Evolutionary conservation across 2,113 vertebrate species (phyloP), one percentile per base, ranked within the genome.

Genomic region (Crotalus helleri): DNA sequence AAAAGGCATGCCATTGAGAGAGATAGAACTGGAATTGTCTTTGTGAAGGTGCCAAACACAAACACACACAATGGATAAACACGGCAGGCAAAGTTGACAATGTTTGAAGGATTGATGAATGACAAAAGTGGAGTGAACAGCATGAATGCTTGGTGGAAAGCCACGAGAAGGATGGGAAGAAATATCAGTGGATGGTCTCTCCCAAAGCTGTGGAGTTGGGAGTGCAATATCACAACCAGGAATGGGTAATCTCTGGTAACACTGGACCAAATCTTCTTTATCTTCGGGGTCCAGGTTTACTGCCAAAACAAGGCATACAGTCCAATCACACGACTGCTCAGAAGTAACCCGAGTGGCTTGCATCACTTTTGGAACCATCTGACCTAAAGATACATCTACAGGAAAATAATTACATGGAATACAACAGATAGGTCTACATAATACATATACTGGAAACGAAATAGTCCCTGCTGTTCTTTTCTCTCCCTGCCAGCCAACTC

Each of bases 1-100:
- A 17, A 12, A 6, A 94, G 7, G 12, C 23, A 87, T 0, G 39
- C 90, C 46, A 96, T 86, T 96, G 97, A 98, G 98, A 98, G 98
- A 97, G 94, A 97, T 54, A 95, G 96, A 95, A 74, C 59, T 93
- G 95, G 93, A 91, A 92, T 29, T 85, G 90, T 58, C 74, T 81
- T 81, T 21, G 0, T 81, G 33, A 44, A 81, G 17, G 6, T 81
- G 88, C 93, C 92, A 91, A 85, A 94, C 93, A 93, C 91, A 46
- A 92, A 93, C 89, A 96, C 94, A 94, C 94, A 95, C 94, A 94
- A 96, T 92, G 86, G 93, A 94, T 94, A 51, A 91, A 93, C 2
- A 7, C 93, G 94, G 96, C 19, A 0, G 93, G 96, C 94, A 96
- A 88, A 92, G 95, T 95, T 92, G 85, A 93, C 91, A 94, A 90